Evolutionary conservation across 64 coral and sea anemone species (phyloP), one percentile per base, ranked within the genome.

Genomic region (Orbicella faveolata): DNA sequence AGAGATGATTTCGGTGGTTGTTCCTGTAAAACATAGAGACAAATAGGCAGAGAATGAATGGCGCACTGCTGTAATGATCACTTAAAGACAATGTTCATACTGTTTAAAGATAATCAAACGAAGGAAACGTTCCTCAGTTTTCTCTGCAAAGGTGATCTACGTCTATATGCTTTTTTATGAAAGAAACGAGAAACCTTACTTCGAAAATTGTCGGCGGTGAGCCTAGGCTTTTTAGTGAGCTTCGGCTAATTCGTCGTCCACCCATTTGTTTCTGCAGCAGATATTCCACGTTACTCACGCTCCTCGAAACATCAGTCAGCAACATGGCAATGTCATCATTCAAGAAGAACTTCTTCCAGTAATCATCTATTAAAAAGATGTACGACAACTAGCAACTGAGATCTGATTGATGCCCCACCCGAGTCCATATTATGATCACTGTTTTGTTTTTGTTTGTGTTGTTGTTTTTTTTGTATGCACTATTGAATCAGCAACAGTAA

Each of bases 271-370:
- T 84, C 67, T 94, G 85, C 16, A 98, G 75, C 55, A 80, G 65
- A 89, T 77, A 75, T 54, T 90, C 90, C 20, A 99, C 77, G 25
- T 90, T 91, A 37, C 93, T 86, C 16, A 99, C 91, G 2, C 94
- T 90, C 37, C 97, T 86, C 74, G 89, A 90, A 66, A 99, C 94
- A 74, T 99, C 97, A 17, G 97, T 99, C n/a, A 99, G 83, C 75
- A 99, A 61, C 97, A 99, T 99, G 9, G 97, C 94, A 25, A 92
- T 99, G 77, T 99, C 97, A 76, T 99, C 97, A 67, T 87, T 84
- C 53, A 99, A 80, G 73, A 99, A 99, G 20, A 87, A 93, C 55
- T 99, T 99, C 51, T 83, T 88, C 97, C 97, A 99, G 68, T 99
- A 93, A 79, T 99, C 91, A 68, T 93, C 97, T 99, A 33, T 55